Percentiles rank a stretch among this genome's conserved stretches.
These are phyloP conservation scores for Channa maculata DNA, from an alignment of 2,113 vertebrate genomes.

Conservation along the genomic window DNA sequence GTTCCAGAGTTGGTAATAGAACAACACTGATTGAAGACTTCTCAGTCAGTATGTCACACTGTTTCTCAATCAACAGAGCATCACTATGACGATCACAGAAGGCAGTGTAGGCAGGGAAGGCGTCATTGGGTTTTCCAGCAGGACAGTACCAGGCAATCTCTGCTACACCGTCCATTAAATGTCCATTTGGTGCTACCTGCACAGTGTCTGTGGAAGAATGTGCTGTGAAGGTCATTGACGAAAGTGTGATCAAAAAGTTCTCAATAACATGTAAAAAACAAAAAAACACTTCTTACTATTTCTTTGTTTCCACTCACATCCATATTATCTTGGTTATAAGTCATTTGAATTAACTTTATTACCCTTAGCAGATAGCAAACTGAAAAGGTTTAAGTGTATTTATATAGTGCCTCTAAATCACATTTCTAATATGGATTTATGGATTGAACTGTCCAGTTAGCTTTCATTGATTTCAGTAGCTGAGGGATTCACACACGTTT, in stretches of 20 bases:
- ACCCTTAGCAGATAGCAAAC: no score
- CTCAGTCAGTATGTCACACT: slow-evolving; percentile 70
- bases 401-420: no score
- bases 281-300: no score
- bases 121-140: slow-evolving; percentile 69
- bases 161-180: slow-evolving; percentile 81
- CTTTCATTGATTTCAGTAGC: no score
- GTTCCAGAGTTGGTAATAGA: slow-evolving; percentile 58
- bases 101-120: slow-evolving; percentile 78
- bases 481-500: no score
- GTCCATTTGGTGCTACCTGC: slow-evolving; percentile 72
- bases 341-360: no score
- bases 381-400: no score
- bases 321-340: no score
- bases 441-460: no score
- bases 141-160: slow-evolving; percentile 87
- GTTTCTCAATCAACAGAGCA: slow-evolving; percentile 56
- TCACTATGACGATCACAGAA: slow-evolving; percentile 84
- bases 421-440: no score
- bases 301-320: no score
- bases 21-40: slow-evolving; percentile 75
- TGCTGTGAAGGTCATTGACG: slow-evolving; percentile 67
- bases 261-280: no score
- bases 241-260: slow-evolving; percentile 53
- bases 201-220: slow-evolving; percentile 82